Percentiles rank a stretch among this genome's conserved stretches.
Evolutionary conservation across 2,888 invertebrate species (phyloP).

Genomic region (Chaitophorus viminalis): DNA sequence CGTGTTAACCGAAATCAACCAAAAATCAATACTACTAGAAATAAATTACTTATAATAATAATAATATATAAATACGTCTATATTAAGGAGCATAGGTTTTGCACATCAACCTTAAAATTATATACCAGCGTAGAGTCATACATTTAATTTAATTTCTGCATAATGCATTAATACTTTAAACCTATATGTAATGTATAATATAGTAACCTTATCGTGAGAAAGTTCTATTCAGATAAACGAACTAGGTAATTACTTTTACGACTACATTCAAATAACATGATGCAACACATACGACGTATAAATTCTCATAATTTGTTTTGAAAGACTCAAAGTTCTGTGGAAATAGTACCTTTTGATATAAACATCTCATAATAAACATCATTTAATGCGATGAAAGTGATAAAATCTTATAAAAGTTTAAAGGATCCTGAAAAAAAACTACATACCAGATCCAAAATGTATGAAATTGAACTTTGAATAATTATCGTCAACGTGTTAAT

Average conservation of each 20-base stretch:
- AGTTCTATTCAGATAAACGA: not conserved
- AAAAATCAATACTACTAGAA: too few relatives aligned
- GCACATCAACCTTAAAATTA: not conserved
- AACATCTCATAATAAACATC: not conserved
- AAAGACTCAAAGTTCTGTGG: not conserved
- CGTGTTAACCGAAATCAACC: too few relatives aligned
- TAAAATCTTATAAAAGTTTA: not conserved
- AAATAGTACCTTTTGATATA: not conserved
- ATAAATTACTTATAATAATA: too few relatives aligned
- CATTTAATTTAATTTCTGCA: too few relatives aligned
- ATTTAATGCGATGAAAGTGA: not conserved
- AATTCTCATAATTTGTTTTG: not conserved
- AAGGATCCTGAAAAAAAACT: not conserved
- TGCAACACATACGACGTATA: not conserved
- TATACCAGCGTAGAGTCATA: too few relatives aligned
- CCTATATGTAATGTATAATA: too few relatives aligned
- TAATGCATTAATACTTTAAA: too few relatives aligned
- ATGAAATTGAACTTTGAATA: not conserved
- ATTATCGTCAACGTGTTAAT: not conserved
- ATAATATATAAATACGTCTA: too few relatives aligned
- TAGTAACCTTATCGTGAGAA: not conserved
- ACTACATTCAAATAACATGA: not conserved
- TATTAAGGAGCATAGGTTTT: too few relatives aligned
- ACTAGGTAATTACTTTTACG: not conserved
- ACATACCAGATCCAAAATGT: not conserved